Evolutionary conservation across 2,888 invertebrate genomes (phyloP), one percentile per base, ranked within the genome.

Genomic region (Agrotis ipsilon): DNA sequence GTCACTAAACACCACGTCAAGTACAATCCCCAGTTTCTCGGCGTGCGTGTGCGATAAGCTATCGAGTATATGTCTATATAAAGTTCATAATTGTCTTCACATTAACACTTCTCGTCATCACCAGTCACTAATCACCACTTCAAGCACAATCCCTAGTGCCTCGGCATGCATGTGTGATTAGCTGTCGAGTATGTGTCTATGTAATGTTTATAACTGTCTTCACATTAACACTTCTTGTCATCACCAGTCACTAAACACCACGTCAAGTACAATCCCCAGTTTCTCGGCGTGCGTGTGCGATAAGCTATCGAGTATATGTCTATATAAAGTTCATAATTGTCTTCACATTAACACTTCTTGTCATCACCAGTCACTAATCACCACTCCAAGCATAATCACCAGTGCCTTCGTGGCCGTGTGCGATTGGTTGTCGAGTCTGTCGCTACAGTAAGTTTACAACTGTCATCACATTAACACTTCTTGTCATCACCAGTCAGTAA

Each of bases 231-330:
- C n/a, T n/a, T n/a, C n/a, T 9, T 27, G 0, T 61, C 16, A 55
- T 43, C 43, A 19, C 43, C 19, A 1, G 14, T 6, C 21, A 49
- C 48, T n/a, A 64, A 65, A 48, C 63, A 16, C 43, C 59, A 43
- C 43, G n/a, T 11, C 6, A 7, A 2, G 11, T n/a, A 60, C 43
- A 64, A 66, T 51, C 59, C 16, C 54, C 21, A 14, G 54, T 24
- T 13, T 9, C 19, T 19, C 11, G 9, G 11, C 7, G 14, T 43
- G 1, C n/a, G 1, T 24, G 51, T 49, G 49, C 62, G 65, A 79
- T 75, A 68, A 68, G 54, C 72, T 58, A 58, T 70, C 77, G 62
- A 74, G 71, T 73, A 57, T 52, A 61, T 72, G 63, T 66, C 76
- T 74, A 68, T 72, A 76, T 73, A 5, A 19, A 19, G 14, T 51